Conservation (phyloP, 2,888 invertebrate genomes). For the Apamea monoglypha region DNA sequence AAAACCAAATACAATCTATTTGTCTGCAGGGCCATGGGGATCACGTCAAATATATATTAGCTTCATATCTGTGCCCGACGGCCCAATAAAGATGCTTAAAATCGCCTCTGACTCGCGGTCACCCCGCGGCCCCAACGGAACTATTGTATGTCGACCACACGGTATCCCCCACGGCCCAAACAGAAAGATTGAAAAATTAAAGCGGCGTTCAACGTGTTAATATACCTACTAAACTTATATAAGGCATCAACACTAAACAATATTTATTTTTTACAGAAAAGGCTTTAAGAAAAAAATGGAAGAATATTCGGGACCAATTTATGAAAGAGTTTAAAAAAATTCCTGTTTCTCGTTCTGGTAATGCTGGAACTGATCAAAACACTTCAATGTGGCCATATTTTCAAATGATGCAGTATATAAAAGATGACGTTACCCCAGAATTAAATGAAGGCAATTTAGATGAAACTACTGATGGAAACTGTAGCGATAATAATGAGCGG, state of each 20-base stretch:
- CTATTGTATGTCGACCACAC: background rate
- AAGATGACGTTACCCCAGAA: conserved; percentile 51
- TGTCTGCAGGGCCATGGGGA: conserved; percentile 1
- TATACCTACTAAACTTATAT: conserved; percentile 5
- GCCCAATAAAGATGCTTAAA: background rate
- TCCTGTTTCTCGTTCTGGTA: conserved; percentile 50
- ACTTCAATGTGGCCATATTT: conserved; percentile 62
- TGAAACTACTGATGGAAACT: no score
- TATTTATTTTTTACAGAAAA: conserved; percentile 17
- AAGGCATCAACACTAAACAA: conserved; percentile 5
- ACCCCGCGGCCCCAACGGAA: no score
- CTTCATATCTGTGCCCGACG: background rate
- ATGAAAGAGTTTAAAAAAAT: conserved; percentile 7
- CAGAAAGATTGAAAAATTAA: no score
- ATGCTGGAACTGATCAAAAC: conserved; percentile 59
- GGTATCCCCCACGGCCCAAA: background rate
- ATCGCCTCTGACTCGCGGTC: no score
- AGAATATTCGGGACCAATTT: conserved; percentile 13
- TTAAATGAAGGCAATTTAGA: background rate
- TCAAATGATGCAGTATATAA: conserved; percentile 60
- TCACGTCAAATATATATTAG: conserved; percentile 1
- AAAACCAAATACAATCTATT: background rate
- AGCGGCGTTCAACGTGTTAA: conserved; percentile 10
- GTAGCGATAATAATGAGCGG: no score
- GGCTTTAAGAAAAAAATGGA: conserved; percentile 15